A percentile compares a stretch with the other conserved stretches of the same genome.
Conservation (phyloP, 1,140 invertebrate species). For the Euschistus heros region DNA sequence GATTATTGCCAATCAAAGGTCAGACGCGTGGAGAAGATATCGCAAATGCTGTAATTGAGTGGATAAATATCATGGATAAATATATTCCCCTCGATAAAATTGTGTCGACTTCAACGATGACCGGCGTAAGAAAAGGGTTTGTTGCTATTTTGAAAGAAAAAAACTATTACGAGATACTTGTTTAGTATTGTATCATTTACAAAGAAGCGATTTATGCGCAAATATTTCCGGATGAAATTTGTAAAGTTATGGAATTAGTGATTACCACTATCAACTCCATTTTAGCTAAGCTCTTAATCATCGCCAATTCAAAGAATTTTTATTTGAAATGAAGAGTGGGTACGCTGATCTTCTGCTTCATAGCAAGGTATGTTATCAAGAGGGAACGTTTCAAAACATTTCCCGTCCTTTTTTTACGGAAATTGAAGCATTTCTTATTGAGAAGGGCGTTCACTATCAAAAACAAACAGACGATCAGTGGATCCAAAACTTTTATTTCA, state of each 20-base stretch:
- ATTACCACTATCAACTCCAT: conserved; percentile 32
- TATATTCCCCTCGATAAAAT: conserved; percentile 33
- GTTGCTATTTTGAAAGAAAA: conserved; percentile 30
- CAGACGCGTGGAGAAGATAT: conserved; percentile 32
- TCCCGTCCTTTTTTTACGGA: conserved; percentile 29
- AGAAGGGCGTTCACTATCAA: conserved; percentile 31
- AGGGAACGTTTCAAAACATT: conserved; percentile 30
- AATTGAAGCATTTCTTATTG: conserved; percentile 32
- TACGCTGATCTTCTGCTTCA: conserved; percentile 31
- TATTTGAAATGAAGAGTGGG: conserved; percentile 32
- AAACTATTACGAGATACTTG: conserved; percentile 32
- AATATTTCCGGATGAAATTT: conserved; percentile 32
- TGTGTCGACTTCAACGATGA: conserved; percentile 32
- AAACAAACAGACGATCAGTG: no score
- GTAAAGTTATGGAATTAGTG: conserved; percentile 30
- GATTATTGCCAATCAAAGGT: conserved; percentile 30
- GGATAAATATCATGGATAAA: conserved; percentile 30
- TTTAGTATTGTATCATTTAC: conserved; percentile 32
- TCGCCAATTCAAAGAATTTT: no score
- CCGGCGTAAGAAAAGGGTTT: conserved; percentile 27
- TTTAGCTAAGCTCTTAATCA: no score
- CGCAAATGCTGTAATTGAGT: conserved; percentile 30
- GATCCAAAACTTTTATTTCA: conserved; percentile 33
- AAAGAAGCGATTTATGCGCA: conserved; percentile 33
- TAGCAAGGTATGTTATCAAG: conserved; percentile 31